Evolutionary conservation across 1,140 invertebrate genomes (phyloP).

Genomic region (Metaphire vulgaris): DNA sequence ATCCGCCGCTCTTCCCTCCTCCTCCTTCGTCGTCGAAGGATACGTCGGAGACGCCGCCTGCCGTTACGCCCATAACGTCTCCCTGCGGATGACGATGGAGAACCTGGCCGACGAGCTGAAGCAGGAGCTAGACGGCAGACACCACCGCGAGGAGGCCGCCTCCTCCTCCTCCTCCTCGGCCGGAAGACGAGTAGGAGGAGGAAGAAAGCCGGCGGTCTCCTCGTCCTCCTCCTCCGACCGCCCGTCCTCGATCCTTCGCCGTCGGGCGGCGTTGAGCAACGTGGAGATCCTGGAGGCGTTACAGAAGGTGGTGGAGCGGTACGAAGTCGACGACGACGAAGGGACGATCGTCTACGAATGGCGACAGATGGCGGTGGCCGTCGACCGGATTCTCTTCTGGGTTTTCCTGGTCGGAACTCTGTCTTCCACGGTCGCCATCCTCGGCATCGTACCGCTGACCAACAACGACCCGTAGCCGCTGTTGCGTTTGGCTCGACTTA

Average conservation of each 20-base stretch:
- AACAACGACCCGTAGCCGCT: too few relatives aligned
- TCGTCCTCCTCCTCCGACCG: conserved; percentile 11
- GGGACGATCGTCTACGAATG: conserved; percentile 10
- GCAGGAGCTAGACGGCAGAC: neutral
- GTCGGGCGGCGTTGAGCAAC: neutral
- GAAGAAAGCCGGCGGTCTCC: conserved; percentile 19
- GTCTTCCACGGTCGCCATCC: conserved; percentile 25
- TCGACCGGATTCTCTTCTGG: conserved; percentile 30
- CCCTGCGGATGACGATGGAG: neutral
- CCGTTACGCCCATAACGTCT: neutral
- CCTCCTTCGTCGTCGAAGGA: neutral
- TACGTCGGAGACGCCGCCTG: neutral
- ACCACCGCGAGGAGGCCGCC: neutral
- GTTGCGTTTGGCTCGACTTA: too few relatives aligned
- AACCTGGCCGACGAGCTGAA: neutral
- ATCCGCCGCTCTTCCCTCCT: too few relatives aligned
- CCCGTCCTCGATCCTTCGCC: conserved; percentile 19
- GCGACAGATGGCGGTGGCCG: conserved; percentile 6
- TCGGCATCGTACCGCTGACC: conserved; percentile 27
- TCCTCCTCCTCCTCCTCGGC: neutral
- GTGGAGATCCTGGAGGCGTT: conserved; percentile 16
- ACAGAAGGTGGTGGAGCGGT: conserved; percentile 10
- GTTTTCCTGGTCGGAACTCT: conserved; percentile 28
- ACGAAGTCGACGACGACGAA: conserved; percentile 12
- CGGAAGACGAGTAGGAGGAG: conserved; percentile 22